phyloP scores from a whole-genome alignment of 37 sponge, comb jelly and placozoan genomes.

The Bolinopsis microptera region DNA sequence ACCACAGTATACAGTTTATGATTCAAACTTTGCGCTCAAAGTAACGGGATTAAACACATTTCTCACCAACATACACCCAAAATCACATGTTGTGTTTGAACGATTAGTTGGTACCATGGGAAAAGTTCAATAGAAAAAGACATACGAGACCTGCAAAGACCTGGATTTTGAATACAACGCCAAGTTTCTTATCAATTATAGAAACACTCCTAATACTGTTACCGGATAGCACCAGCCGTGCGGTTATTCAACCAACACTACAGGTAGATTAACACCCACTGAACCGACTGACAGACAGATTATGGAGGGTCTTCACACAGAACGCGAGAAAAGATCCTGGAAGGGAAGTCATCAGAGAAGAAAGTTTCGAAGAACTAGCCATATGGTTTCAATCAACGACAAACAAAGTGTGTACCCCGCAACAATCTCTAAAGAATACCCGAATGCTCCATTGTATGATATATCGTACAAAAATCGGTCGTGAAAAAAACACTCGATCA shows the following conservation, averaged over 20 bases:
- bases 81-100: not conserved
- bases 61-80: not conserved
- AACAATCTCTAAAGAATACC: not conserved
- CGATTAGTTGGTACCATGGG: not conserved
- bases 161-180: not conserved
- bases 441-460: not conserved
- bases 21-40: not conserved
- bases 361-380: not conserved
- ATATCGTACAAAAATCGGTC: not conserved
- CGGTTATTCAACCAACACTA: not conserved
- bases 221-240: not conserved
- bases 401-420: too few relatives aligned
- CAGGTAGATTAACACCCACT: not conserved
- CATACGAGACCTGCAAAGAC: not conserved
- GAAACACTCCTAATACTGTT: not conserved
- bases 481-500: not conserved
- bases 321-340: not conserved
- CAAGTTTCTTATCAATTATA: not conserved
- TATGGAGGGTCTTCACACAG: not conserved
- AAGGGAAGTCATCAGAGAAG: not conserved
- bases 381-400: too few relatives aligned
- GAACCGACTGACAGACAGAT: slow-evolving; percentile 2
- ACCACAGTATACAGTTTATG: slow-evolving; percentile 36
- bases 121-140: slow-evolving; percentile 22
- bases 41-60: not conserved